Evolutionary conservation across 2,797 vertebrate genomes (phyloP).

Genomic region (Clarias platycephalus): DNA sequence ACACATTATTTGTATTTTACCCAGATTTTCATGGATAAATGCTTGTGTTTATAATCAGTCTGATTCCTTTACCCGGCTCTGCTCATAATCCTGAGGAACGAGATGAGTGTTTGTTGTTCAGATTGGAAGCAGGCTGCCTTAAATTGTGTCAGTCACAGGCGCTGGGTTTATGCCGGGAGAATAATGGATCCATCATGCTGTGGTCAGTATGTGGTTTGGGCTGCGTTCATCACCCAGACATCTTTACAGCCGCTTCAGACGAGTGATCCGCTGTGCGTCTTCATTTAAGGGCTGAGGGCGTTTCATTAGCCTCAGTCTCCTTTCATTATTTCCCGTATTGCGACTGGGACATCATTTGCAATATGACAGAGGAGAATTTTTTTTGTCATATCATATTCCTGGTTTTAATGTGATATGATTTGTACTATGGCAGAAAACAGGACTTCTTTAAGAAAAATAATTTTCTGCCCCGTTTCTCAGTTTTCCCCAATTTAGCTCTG

Average conservation of each 20-base stretch:
- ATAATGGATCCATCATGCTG: constrained; percentile 47
- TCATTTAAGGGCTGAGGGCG: constrained; percentile 43
- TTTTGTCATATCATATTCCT: constrained; percentile 4
- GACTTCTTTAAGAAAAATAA: background rate
- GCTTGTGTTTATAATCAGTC: background rate
- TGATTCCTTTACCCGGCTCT: background rate
- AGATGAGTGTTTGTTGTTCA: constrained; percentile 17
- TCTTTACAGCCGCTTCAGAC: constrained; percentile 51
- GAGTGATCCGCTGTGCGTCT: constrained; percentile 41
- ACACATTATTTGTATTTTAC: background rate
- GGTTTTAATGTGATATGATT: background rate
- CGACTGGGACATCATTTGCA: background rate
- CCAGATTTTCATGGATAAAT: background rate
- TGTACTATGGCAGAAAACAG: constrained; percentile 19
- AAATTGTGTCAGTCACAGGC: constrained; percentile 38
- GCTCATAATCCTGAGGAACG: background rate
- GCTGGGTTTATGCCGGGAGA: constrained; percentile 45
- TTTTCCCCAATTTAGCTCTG: background rate
- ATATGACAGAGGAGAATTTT: constrained; percentile 15
- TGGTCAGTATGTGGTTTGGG: constrained; percentile 44
- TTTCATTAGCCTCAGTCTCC: constrained; percentile 44
- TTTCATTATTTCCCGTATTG: constrained; percentile 29
- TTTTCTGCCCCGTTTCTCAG: background rate
- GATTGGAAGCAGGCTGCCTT: constrained; percentile 33
- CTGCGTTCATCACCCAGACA: constrained; percentile 56